Base-by-base conservation (phyloP, 2,888 invertebrate genomes). In the Polydesmus complanatus region DNA sequence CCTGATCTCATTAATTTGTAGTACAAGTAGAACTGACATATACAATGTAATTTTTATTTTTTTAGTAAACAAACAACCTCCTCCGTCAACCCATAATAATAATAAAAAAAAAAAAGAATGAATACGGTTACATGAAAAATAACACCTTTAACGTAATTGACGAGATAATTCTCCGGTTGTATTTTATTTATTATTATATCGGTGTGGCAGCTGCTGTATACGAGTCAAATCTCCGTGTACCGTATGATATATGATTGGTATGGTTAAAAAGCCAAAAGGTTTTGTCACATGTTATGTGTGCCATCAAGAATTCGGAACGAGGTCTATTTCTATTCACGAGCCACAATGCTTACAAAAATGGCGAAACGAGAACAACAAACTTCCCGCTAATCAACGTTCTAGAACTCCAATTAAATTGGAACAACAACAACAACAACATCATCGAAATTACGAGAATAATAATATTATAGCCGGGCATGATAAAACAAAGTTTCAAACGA, bases 331-430 rank as follows among this genome's bases (percentile, higher is more conserved):
- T 58, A 81, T 83, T 64, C 84, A 85, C 70, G 82, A 83, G 68
- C 82, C 82, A 1, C 81, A 83, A 68, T 85, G 85, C 68, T 69
- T 83, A 60, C 78, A 80, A 67, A 82, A 82, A 67, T 82, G 81
- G 81, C 77, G 80, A 48, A 68, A 72, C 1, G 79, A 81, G 67
- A 83, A 82, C 69, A 76, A 79, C 50, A 76, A 78, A 64, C 70
- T 83, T 57, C 81, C 82, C 0, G 71, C 73, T 5, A 70, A 72
- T 55, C 75, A 78, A 67, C 73, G 81, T 53, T 70, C 80, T 60
- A 77, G 77, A 1, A 75, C 78, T 54, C 84, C 84, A 0, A 69
- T 75, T 62, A 82, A 80, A 70, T 82, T 83, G 1, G 80, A 37
- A 37, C 37, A 37, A 37, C 37, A 5, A 14, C 5, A 37, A 37